A percentile compares a stretch with the other conserved stretches of the same genome.
Evolutionary conservation across 2,888 invertebrate genomes (phyloP).

Genomic region (Caenorhabditis panamensis): DNA sequence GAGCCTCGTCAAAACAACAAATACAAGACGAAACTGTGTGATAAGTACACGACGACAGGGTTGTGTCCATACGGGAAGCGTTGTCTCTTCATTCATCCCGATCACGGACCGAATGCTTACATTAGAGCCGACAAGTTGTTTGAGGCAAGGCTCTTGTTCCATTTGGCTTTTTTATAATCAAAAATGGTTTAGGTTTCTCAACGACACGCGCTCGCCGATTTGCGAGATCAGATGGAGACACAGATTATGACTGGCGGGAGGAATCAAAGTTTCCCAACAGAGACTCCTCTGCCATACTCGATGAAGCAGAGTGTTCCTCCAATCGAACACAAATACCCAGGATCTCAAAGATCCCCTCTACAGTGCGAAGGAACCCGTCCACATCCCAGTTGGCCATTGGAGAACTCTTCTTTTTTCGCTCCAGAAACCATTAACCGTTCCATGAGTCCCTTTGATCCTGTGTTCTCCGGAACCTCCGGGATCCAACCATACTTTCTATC

Average conservation of each 20-base stretch:
- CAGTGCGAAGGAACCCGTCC: conserved; percentile 48
- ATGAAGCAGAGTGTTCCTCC: too few relatives aligned
- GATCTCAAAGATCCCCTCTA: background rate
- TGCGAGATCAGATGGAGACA: conserved; percentile 59
- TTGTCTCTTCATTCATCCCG: conserved; percentile 80
- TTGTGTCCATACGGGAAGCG: conserved; percentile 79
- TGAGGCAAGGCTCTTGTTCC: conserved; percentile 35
- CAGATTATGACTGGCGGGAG: conserved; percentile 49
- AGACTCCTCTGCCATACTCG: background rate
- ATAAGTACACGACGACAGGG: conserved; percentile 80
- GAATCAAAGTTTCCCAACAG: too few relatives aligned
- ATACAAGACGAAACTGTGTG: conserved; percentile 81
- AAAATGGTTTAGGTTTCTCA: conserved; percentile 61
- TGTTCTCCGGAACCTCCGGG: conserved; percentile 17
- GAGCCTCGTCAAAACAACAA: conserved; percentile 74
- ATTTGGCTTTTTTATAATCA: too few relatives aligned
- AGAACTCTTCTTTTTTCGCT: conserved; percentile 60
- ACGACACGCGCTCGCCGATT: conserved; percentile 68
- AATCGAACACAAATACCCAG: background rate
- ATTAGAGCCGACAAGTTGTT: conserved; percentile 72
- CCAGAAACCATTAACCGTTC: conserved; percentile 30
- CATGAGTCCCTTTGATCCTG: conserved; percentile 40
- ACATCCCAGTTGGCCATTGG: conserved; percentile 72
- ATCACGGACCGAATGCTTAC: conserved; percentile 69
- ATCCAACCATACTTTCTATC: conserved; percentile 28